These are phyloP conservation scores for Passer domesticus DNA, from an alignment of 2,113 vertebrate genomes.

Conservation along the genomic window DNA sequence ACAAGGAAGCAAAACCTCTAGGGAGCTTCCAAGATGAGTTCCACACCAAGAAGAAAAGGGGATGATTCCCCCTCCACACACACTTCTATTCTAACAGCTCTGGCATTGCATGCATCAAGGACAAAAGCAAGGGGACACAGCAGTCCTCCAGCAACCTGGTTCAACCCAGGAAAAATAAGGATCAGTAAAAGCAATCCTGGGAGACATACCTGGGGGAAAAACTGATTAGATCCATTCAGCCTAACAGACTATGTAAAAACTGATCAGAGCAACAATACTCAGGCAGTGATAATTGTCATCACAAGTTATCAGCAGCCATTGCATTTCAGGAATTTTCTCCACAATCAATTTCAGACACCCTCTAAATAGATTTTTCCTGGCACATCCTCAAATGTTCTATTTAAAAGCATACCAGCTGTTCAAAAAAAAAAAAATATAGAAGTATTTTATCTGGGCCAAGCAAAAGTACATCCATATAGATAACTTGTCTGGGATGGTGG, in stretches of 20 bases:
- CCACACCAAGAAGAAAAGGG: neutral
- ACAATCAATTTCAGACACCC: neutral
- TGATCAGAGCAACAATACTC: neutral
- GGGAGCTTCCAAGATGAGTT: neutral
- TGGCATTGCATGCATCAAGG: neutral
- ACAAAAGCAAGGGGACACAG: neutral
- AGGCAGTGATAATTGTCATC: neutral
- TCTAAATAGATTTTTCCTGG: neutral
- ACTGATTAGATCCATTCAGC: neutral
- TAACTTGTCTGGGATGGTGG: neutral
- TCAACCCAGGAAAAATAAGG: neutral
- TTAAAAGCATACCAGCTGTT: neutral
- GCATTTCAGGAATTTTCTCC: neutral
- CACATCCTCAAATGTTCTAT: neutral
- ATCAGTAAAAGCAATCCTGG: neutral
- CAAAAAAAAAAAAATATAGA: neutral
- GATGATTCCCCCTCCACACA: neutral
- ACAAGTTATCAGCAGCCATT: neutral
- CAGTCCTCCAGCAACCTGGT: neutral
- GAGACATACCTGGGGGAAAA: neutral
- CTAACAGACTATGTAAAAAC: neutral
- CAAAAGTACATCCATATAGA: neutral
- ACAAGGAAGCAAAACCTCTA: neutral
- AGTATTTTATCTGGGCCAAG: neutral
- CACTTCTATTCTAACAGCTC: neutral